phyloP scores from a whole-genome alignment of 2,113 vertebrate genomes.

The Epinephelus lanceolatus region DNA sequence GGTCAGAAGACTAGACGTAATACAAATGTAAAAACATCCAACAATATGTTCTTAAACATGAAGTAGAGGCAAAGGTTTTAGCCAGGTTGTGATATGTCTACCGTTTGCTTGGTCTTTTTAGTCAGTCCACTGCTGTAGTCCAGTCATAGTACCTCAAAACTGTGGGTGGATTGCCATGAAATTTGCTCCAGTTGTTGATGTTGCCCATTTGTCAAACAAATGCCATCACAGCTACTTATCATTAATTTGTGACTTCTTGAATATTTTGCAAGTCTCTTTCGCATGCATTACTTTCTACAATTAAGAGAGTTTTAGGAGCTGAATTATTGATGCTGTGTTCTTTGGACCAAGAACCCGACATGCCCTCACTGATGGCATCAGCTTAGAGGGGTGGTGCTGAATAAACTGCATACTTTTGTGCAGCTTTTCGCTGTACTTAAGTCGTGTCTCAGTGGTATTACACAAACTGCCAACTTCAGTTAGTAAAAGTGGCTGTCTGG shows the following conservation, averaged over 20 bases:
- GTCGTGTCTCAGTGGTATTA: slow-evolving; percentile 51
- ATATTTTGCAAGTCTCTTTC: slow-evolving; percentile 13
- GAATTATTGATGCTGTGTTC: slow-evolving; percentile 60
- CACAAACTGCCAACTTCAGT: slow-evolving; percentile 52
- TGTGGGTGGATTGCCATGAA: too few relatives aligned
- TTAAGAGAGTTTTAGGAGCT: slow-evolving; percentile 15
- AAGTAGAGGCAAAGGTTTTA: too few relatives aligned
- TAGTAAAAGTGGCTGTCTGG: slow-evolving; percentile 39
- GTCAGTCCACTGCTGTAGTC: too few relatives aligned
- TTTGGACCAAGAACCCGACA: slow-evolving; percentile 51
- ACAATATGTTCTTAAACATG: too few relatives aligned
- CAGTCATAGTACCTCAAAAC: too few relatives aligned
- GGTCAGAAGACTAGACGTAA: too few relatives aligned
- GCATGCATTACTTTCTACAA: slow-evolving; percentile 16
- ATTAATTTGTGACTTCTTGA: background rate
- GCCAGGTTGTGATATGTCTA: too few relatives aligned
- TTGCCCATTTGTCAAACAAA: background rate
- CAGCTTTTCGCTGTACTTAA: slow-evolving; percentile 32
- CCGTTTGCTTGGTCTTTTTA: too few relatives aligned
- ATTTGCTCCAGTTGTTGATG: too few relatives aligned
- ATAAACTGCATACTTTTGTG: slow-evolving; percentile 36
- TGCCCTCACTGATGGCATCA: slow-evolving; percentile 42
- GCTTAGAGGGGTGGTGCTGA: slow-evolving; percentile 30
- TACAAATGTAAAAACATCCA: too few relatives aligned
- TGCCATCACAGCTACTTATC: background rate